Conservation (phyloP, 1,140 invertebrate genomes). For the Pseudomyrmex cubaensis region DNA sequence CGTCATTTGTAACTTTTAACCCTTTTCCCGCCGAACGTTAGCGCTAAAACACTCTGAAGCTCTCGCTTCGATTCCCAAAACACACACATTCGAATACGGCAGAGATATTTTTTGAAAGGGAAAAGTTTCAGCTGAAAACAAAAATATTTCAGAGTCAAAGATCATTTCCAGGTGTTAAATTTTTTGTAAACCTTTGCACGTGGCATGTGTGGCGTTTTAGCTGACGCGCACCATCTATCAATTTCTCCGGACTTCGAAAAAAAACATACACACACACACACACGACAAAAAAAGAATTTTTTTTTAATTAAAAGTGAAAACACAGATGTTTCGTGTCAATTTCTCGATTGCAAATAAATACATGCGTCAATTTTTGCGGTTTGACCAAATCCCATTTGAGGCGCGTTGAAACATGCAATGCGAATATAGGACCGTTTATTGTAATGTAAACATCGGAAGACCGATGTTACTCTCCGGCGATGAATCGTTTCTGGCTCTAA, state of each 20-base stretch:
- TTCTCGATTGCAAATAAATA: conserved; percentile 29
- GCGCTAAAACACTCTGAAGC: conserved; percentile 4
- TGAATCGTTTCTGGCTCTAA: conserved; percentile 44
- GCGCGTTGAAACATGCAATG: conserved; percentile 28
- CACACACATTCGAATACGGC: background rate
- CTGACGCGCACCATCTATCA: background rate
- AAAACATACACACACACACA: background rate
- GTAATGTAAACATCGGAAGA: conserved; percentile 49
- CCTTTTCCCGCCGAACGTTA: conserved; percentile 28
- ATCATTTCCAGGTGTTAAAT: background rate
- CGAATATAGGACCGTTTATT: conserved; percentile 10
- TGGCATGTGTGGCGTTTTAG: background rate
- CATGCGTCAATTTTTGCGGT: conserved; percentile 32
- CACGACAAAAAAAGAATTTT: background rate
- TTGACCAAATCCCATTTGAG: conserved; percentile 5
- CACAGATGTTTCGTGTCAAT: conserved; percentile 44
- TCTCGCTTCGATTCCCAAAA: conserved; percentile 20
- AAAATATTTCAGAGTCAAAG: too few relatives aligned
- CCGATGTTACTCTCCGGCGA: conserved; percentile 45
- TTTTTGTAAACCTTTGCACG: background rate
- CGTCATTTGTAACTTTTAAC: conserved; percentile 56
- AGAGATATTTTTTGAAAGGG: background rate
- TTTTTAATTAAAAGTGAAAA: conserved; percentile 24
- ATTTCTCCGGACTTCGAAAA: conserved; percentile 10
- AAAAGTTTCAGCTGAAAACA: background rate